Conservation (phyloP, 2,888 invertebrate species). For the Polyommatus iphigenia region DNA sequence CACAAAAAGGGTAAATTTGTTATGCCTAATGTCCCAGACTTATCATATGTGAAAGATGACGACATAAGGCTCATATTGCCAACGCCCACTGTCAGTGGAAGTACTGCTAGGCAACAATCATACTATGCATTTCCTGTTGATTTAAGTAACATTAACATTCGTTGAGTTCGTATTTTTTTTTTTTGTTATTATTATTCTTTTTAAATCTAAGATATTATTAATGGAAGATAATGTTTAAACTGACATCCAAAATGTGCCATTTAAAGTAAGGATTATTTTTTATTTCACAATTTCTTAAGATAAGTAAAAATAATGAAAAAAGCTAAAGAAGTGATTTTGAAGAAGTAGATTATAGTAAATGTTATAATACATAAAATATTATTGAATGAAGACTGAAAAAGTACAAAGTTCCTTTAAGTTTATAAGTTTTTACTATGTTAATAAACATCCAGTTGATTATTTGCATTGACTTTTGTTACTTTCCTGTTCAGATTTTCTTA, state of each 20-base stretch:
- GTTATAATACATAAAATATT: not conserved
- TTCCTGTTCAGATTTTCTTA: conserved; percentile 16
- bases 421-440: not conserved
- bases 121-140: conserved; percentile 12
- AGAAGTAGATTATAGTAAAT: not conserved
- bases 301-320: not conserved
- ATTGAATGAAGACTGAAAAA: conserved; percentile 24
- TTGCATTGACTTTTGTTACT: conserved; percentile 24
- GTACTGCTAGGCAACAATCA: conserved; percentile 19
- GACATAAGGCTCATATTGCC: conserved; percentile 23
- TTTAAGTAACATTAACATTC: conserved; percentile 14
- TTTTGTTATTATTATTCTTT: not conserved
- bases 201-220: not conserved
- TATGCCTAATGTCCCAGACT: conserved; percentile 10
- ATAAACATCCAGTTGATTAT: conserved; percentile 15
- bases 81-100: conserved; percentile 9
- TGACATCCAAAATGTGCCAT: not conserved
- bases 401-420: conserved; percentile 22
- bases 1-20: conserved; percentile 13
- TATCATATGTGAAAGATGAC: conserved; percentile 13
- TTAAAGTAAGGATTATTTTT: conserved; percentile 2
- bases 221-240: conserved; percentile 3
- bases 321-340: conserved; percentile 1
- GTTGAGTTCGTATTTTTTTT: not conserved
- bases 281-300: not conserved